These are phyloP conservation scores for Butastur rufipennis DNA, from an alignment of 2,113 vertebrate species.

Conservation along the genomic window DNA sequence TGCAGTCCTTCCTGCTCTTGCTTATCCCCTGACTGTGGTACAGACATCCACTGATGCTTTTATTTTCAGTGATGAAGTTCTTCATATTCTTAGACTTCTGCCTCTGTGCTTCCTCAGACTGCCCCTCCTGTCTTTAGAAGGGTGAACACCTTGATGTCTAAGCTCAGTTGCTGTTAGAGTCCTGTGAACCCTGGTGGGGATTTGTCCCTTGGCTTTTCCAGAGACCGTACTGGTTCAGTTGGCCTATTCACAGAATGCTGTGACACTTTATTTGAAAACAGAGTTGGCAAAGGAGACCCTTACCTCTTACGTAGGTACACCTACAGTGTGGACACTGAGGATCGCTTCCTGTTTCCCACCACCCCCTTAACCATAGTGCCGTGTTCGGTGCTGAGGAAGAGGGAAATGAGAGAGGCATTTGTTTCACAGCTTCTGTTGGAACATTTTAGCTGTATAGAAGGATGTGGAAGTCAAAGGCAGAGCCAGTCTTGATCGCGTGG, in stretches of 20 bases:
- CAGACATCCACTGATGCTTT: neutral
- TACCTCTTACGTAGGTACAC: neutral
- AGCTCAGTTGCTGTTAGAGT: neutral
- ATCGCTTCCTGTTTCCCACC: neutral
- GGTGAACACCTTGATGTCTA: neutral
- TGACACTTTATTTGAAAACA: neutral
- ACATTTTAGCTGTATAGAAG: neutral
- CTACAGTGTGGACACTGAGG: fast-evolving
- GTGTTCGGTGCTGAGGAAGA: neutral
- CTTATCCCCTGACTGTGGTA: neutral
- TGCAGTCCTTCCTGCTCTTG: neutral
- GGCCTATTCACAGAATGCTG: neutral
- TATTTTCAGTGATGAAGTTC: neutral
- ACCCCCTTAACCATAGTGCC: neutral
- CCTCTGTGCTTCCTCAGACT: neutral
- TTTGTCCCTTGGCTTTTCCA: neutral
- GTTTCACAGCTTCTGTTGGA: neutral
- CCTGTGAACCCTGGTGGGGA: neutral
- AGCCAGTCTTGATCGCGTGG: neutral
- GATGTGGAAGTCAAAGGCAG: neutral
- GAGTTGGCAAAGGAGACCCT: neutral
- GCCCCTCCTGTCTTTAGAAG: neutral
- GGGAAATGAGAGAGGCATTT: neutral
- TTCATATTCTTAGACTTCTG: neutral
- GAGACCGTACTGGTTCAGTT: neutral